Conservation (phyloP, 2,797 vertebrate species). For the Liparis tanakae region DNA sequence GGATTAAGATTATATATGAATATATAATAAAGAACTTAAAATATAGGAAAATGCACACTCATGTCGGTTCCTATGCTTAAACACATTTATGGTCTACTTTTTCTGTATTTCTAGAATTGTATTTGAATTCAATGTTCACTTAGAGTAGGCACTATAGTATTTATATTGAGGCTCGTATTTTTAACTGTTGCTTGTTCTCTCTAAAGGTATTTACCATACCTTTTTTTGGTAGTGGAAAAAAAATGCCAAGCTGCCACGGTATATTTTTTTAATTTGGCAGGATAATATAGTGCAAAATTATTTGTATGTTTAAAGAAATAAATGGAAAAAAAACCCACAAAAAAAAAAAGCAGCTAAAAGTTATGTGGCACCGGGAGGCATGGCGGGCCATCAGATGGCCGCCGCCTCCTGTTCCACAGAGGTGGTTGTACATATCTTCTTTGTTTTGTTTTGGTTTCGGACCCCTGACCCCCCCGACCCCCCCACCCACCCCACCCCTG, state of each 20-base stretch:
- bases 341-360: slow-evolving; percentile 86
- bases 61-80: slow-evolving; percentile 99
- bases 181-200: slow-evolving; percentile 99
- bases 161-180: slow-evolving; percentile 99
- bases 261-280: slow-evolving; percentile 99
- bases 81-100: slow-evolving; percentile 99
- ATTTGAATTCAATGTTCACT: slow-evolving; percentile 99
- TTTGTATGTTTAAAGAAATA: slow-evolving; percentile 99
- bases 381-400: slow-evolving; percentile 95
- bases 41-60: slow-evolving; percentile 99
- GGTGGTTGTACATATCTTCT: slow-evolving; percentile 99
- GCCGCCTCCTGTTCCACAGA: slow-evolving; percentile 87
- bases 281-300: slow-evolving; percentile 99
- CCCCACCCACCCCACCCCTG: slow-evolving; percentile 58
- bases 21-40: slow-evolving; percentile 96
- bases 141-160: slow-evolving; percentile 99
- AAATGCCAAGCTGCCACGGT: slow-evolving; percentile 99
- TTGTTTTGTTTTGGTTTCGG: slow-evolving; percentile 67
- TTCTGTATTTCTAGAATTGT: slow-evolving; percentile 99
- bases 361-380: slow-evolving; percentile 90
- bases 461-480: slow-evolving; percentile 33
- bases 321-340: slow-evolving; percentile 86
- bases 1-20: slow-evolving; percentile 94
- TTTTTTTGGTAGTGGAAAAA: slow-evolving; percentile 99
- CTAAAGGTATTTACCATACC: slow-evolving; percentile 98